Evolutionary conservation across 2,113 vertebrate species (phyloP).

Genomic region (Fulmarus glacialis): DNA sequence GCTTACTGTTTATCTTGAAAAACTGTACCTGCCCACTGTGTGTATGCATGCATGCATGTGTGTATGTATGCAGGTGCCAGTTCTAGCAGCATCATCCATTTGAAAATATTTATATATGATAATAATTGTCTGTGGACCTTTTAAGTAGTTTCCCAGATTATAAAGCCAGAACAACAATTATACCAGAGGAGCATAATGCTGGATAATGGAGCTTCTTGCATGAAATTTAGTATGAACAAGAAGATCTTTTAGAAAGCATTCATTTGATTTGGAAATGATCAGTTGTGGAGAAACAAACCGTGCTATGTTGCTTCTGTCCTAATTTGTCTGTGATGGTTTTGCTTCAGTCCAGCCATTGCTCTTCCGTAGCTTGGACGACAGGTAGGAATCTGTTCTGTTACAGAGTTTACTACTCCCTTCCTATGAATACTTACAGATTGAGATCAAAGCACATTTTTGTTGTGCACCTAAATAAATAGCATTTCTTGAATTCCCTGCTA

Average conservation of each 20-base stretch:
- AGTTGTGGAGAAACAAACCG: neutral
- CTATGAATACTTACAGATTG: neutral
- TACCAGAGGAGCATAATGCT: neutral
- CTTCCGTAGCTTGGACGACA: neutral
- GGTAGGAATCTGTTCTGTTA: neutral
- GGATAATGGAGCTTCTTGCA: neutral
- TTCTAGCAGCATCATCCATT: neutral
- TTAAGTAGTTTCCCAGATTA: neutral
- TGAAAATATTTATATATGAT: neutral
- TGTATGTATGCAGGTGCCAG: neutral
- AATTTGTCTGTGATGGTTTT: neutral
- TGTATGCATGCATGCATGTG: fast-evolving
- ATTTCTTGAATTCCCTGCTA: neutral
- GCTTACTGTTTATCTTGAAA: neutral
- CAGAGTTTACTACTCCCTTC: neutral
- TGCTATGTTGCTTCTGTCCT: neutral
- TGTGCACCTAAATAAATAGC: neutral
- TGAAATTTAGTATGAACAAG: neutral
- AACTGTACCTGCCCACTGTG: neutral
- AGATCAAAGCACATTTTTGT: neutral
- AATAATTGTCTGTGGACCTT: neutral
- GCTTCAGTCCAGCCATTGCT: neutral
- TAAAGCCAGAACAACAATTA: neutral
- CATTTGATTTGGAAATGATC: neutral
- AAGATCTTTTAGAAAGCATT: neutral